These are phyloP conservation scores for Pemphredon lugubris DNA, from an alignment of 2,888 invertebrate species.

Conservation along the genomic window DNA sequence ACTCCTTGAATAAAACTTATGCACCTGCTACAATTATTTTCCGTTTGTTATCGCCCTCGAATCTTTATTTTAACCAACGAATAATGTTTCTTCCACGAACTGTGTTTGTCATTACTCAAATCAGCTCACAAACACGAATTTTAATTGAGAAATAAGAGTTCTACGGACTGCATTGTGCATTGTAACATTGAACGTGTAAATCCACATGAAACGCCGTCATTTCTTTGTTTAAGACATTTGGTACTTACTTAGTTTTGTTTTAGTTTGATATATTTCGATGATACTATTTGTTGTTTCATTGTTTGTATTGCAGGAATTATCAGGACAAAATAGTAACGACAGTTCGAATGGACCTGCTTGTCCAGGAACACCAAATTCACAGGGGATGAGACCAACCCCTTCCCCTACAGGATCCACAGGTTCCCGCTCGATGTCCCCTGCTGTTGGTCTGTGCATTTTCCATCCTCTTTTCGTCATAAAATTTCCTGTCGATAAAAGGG, in stretches of 20 bases:
- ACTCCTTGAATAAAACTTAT: too few species aligned
- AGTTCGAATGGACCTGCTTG: constrained; percentile 87
- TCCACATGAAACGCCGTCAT: too few species aligned
- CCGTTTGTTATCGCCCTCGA: too few species aligned
- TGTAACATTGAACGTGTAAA: too few species aligned
- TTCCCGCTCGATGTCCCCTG: constrained; percentile 98
- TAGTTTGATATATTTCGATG: neutral
- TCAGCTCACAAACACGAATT: too few species aligned
- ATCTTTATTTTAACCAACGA: too few species aligned
- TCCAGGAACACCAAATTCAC: constrained; percentile 87
- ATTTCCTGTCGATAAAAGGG: neutral
- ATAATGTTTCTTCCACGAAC: too few species aligned
- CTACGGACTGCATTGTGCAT: too few species aligned
- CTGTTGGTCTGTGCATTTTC: constrained; percentile 89
- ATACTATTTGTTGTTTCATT: neutral
- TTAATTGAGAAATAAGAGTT: too few species aligned
- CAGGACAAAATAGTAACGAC: constrained; percentile 93
- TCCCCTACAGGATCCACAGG: constrained; percentile 96
- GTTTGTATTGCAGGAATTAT: constrained; percentile 86
- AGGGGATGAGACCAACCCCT: constrained; percentile 94
- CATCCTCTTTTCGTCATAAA: constrained; percentile 20
- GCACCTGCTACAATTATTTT: too few species aligned
- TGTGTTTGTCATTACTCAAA: too few species aligned
- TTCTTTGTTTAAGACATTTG: constrained; percentile 12
- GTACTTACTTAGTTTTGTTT: neutral